phyloP scores from a whole-genome alignment of 2,797 vertebrate genomes.

The Sebastes variabilis region DNA sequence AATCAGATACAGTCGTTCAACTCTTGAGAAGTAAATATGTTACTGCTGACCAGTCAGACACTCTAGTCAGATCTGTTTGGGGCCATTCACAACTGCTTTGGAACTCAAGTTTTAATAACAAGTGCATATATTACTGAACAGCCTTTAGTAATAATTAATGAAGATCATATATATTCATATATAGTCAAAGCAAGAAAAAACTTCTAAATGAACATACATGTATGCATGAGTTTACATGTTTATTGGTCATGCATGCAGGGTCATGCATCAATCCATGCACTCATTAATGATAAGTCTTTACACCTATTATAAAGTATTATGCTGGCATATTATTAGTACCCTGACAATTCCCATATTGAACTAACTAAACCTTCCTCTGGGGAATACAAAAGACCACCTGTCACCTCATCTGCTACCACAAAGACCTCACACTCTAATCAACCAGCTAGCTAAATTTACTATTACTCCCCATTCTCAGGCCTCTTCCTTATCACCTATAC shows the following conservation, averaged over 20 bases:
- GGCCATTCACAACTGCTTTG: neutral
- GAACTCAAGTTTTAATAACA: neutral
- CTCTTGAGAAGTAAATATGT: no score
- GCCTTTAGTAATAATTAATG: neutral
- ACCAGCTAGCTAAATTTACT: neutral
- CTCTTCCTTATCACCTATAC: neutral
- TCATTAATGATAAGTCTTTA: neutral
- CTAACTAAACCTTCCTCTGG: neutral
- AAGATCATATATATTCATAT: neutral
- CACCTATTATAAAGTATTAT: neutral
- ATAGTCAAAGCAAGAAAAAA: neutral
- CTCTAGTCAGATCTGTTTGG: neutral
- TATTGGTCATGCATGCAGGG: neutral
- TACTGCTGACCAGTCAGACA: neutral
- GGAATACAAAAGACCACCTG: neutral
- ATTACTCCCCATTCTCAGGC: no score
- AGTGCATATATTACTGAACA: neutral
- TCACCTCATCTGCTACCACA: neutral
- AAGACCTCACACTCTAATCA: no score
- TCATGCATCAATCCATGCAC: neutral
- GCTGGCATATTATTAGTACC: neutral
- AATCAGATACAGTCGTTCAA: neutral
- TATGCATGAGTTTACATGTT: neutral
- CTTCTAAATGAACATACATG: no score
- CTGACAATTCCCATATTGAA: neutral